A percentile compares a stretch with the other conserved stretches of the same genome.
Conservation (phyloP, 2,797 vertebrate genomes). For the Dendrocincla fuliginosa region DNA sequence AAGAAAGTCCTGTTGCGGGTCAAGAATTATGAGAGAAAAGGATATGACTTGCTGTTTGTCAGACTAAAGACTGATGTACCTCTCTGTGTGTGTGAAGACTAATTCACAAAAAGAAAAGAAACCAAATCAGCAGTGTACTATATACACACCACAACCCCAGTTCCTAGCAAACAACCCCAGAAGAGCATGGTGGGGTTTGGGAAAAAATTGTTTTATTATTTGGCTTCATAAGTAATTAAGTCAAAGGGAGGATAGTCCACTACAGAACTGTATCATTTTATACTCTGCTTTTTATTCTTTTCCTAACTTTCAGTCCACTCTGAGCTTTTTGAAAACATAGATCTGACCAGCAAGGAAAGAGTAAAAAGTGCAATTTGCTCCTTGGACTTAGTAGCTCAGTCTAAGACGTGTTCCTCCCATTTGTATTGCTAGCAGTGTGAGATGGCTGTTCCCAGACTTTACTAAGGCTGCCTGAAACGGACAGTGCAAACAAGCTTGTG, state of each 20-base stretch:
- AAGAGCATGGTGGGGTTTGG: not conserved
- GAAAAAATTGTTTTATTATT: not conserved
- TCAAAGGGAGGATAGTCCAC: not conserved
- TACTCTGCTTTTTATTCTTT: not conserved
- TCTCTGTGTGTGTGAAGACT: not conserved
- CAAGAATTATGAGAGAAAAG: not conserved
- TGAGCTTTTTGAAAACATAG: not conserved
- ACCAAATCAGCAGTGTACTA: not conserved
- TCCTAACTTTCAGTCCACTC: not conserved
- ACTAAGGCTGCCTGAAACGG: not conserved
- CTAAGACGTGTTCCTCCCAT: rapidly evolving
- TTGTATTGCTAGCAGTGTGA: not conserved
- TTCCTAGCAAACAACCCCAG: not conserved
- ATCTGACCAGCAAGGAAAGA: not conserved
- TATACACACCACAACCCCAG: rapidly evolving
- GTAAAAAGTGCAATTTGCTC: not conserved
- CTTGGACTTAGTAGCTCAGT: not conserved
- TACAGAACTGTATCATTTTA: not conserved
- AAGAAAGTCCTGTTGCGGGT: not conserved
- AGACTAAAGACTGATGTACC: not conserved
- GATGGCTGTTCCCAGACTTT: not conserved
- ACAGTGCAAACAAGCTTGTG: not conserved
- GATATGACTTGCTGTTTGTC: not conserved
- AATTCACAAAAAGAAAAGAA: not conserved
- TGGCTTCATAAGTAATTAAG: not conserved